Base-by-base conservation (phyloP, 2,113 vertebrate species). In the Dascyllus trimaculatus region DNA sequence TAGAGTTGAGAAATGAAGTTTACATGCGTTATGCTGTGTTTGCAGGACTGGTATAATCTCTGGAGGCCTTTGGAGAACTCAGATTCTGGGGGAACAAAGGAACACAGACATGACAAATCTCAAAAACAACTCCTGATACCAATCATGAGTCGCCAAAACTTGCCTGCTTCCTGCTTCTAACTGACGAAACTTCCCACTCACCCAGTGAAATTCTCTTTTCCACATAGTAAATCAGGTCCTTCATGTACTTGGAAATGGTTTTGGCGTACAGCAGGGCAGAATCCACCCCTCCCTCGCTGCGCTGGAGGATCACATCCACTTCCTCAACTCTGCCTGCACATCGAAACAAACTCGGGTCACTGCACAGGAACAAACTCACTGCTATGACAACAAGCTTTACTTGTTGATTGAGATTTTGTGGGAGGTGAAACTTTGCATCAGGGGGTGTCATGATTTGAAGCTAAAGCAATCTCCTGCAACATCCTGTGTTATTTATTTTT, bases 241-340 rank as follows among this genome's bases (percentile, higher is more conserved):
- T 99, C 94, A 99, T 96, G 94, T 99, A 99, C 81, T 97, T 99
- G 82, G 97, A 95, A 85, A 99, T 95, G 78, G 84, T 95, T 87
- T 99, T 99, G 80, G 97, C 92, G 0, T 99, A 99, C 49, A 94
- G 91, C 26, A 99, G 93, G 0, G 97, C 98, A 0, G 95, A 96
- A 0, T 97, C 96, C 21, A 99, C 96, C 0, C 98, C 98, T 0
- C 97, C 97, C 71, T 99, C 98, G 0, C 96, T 97, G 78, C 89
- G 95, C 94, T 99, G 98, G 18, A 99, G 94, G 57, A 97, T 92
- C 69, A 97, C 89, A 0, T 99, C 97, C 86, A 97, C 97, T 17
- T 96, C 96, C 81, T 98, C 96, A 0, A 87, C 91, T 0, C 92
- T 79, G 68, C 75, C 93, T 95, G 24, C 66, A 32, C 22, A 21